Evolutionary conservation across 2,113 vertebrate genomes (phyloP), one percentile per base, ranked within the genome.

Genomic region (Gnathonemus echidnorhynchus): DNA sequence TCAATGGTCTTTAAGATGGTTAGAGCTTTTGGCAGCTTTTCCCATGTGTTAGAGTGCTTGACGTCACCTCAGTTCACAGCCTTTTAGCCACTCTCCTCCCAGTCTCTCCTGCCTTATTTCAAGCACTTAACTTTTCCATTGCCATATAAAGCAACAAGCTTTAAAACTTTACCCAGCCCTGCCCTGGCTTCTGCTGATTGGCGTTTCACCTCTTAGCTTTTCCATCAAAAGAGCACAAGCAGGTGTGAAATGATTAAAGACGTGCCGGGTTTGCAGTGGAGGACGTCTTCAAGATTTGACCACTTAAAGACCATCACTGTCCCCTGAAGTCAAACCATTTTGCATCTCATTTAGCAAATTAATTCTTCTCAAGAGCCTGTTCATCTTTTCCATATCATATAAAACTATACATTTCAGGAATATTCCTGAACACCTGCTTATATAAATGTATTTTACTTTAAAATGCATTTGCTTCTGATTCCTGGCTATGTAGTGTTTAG

Each of bases 101-200:
- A 80, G 46, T 42, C 89, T 45, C 66, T 52, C 85, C 62, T n/a
- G 31, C 17, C 85, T 88, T 80, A 88, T 90, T 87, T 88, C 58
- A 80, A 74, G 62, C 89, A 90, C 89, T 90, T 90, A 90, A 88
- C 85, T 53, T 90, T 87, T 90, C 86, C 74, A 88, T 90, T 70
- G 87, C 86, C n/a, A n/a, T 90, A 88, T 53, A 88, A 88, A 88
- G 83, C 56, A 86, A 52, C 77, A 24, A 21, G 77, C 89, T 56
- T 85, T 85, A 86, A 89, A 53, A 48, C 88, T 50, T 84, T 42
- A 53, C 10, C 53, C 70, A 39, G 8, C n/a, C 74, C 39, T 48
- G 80, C 13, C 77, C n/a, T 58, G 42, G 52, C 62, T 86, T 50
- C 45, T 39, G 89, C 48, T 87, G 58, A 90, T 87, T 87, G 89